Percentiles rank a stretch among this genome's conserved stretches.
phyloP scores from a whole-genome alignment of 2,797 vertebrate species.

The Scarus forsteni region DNA sequence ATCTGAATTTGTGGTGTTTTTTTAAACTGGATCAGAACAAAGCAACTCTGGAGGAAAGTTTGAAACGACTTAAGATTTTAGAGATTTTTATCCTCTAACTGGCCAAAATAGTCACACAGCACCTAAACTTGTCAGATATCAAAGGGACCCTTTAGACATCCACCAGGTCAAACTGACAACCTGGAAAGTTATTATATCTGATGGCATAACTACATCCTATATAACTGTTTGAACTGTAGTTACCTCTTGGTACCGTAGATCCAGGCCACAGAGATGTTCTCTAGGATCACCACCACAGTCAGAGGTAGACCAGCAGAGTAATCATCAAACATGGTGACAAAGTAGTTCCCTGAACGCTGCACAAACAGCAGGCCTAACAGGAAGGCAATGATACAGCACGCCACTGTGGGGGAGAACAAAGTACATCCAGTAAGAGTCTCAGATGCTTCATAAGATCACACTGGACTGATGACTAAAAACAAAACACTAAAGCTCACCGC shows the following conservation, averaged over 20 bases:
- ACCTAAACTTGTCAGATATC: too few species aligned
- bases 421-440: conserved; percentile 24
- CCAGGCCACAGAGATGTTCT: conserved; percentile 98
- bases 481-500: conserved; percentile 83
- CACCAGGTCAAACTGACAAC: neutral
- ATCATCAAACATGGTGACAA: conserved; percentile 98
- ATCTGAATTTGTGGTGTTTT: too few species aligned
- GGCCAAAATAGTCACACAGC: too few species aligned
- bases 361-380: conserved; percentile 95
- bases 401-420: conserved; percentile 81
- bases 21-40: too few species aligned
- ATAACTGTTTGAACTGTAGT: neutral
- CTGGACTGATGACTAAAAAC: neutral
- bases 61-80: too few species aligned
- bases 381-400: conserved; percentile 94
- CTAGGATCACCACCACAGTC: conserved; percentile 95
- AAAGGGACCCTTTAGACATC: neutral
- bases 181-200: too few species aligned
- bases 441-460: neutral
- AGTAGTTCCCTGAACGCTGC: conserved; percentile 98
- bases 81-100: too few species aligned
- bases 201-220: neutral
- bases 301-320: conserved; percentile 96
- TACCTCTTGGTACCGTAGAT: conserved; percentile 98
- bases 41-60: too few species aligned